Evolutionary conservation across 2,797 vertebrate species (phyloP), one percentile per base, ranked within the genome.

Genomic region (Lepidocolaptes lacrymiger): DNA sequence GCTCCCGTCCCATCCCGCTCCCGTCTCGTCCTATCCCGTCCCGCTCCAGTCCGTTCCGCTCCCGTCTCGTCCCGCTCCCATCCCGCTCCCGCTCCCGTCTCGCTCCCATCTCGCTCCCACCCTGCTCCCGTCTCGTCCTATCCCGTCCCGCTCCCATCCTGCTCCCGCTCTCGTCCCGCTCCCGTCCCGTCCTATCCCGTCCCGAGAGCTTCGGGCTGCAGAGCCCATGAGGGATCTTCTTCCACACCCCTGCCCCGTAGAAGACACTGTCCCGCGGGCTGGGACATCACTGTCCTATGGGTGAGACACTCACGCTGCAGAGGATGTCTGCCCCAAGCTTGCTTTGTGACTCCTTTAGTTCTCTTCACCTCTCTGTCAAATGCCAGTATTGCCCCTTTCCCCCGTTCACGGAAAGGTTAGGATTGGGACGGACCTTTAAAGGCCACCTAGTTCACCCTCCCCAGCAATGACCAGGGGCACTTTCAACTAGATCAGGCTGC

Each of bases 371-470:
- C 55, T 10, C 11, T 24, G 22, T 27, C 46, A 8, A 63, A 78
- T 0, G 3, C 51, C 27, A 2, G 0, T 15, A 4, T 2, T 7
- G 24, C 6, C 6, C 61, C 32, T 48, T 32, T 49, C 2, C 27
- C 26, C 41, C 0, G 0, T 26, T 24, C 9, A 3, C 15, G 56
- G 56, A 18, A 13, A 44, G 8, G 17, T 46, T 77, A 30, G 64
- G 44, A 3, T 39, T 58, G 26, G 39, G 34, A 52, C 49, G 18
- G 21, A 59, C 8, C 3, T 9, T 27, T 5, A 59, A 59, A 18
- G 12, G 21, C 6, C 20, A 2, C 8, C 4, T 8, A 30, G 20
- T 30, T 12, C 55, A 76, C 24, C 0, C 3, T n/a, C 0, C 34
- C 12, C 23, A 13, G 24, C 51, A 58, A 16, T 4, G 37, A 46